Percentiles rank a stretch among this genome's conserved stretches.
Evolutionary conservation across 2,113 vertebrate genomes (phyloP).

Genomic region (Dasyprocta punctata): DNA sequence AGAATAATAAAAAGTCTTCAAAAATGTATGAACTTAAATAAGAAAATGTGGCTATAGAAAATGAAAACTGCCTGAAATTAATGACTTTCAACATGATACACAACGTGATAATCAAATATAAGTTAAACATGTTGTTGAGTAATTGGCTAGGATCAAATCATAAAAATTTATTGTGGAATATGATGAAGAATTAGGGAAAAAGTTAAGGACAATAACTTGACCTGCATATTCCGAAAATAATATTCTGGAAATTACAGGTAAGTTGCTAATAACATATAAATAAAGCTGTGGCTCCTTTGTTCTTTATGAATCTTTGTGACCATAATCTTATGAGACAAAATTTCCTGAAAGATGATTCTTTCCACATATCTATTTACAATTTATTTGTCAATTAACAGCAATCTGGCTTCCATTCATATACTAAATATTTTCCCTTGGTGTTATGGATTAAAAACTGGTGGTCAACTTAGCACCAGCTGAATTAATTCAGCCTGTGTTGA

Average conservation of each 20-base stretch:
- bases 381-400: not conserved
- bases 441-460: too few species aligned
- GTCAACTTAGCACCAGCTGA: too few species aligned
- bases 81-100: not conserved
- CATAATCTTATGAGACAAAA: not conserved
- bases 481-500: too few species aligned
- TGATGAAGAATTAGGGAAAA: not conserved
- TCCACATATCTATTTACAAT: not conserved
- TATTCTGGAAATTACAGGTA: not conserved
- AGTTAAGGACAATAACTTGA: not conserved
- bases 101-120: not conserved
- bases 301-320: not conserved
- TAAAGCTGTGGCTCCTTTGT: not conserved
- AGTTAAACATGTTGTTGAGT: not conserved
- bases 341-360: not conserved
- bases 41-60: not conserved
- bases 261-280: not conserved
- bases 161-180: not conserved
- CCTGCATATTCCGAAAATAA: not conserved
- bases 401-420: not conserved
- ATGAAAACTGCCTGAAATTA: not conserved
- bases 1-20: not conserved
- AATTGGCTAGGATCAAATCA: not conserved
- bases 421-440: not conserved
- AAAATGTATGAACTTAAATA: not conserved